A percentile compares a stretch with the other conserved stretches of the same genome.
phyloP scores from a whole-genome alignment of 2,888 invertebrate genomes.

The Nemotelus nigrinus region DNA sequence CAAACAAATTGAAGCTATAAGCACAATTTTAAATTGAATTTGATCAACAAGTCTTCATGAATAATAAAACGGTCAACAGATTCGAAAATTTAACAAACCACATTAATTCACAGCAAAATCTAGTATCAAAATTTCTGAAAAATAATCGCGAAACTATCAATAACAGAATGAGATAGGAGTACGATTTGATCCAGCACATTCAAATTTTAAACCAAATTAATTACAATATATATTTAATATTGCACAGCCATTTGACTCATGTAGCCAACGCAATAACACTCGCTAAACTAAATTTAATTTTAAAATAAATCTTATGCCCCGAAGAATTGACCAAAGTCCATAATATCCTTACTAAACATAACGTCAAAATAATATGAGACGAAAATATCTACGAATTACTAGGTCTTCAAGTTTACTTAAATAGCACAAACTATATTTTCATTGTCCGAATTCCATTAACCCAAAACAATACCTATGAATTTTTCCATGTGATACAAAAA shows the following conservation, averaged over 20 bases:
- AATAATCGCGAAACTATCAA: background rate
- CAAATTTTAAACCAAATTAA: background rate
- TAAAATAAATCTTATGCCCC: background rate
- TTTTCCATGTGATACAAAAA: background rate
- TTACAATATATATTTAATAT: background rate
- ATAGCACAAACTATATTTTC: too few species aligned
- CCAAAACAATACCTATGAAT: background rate
- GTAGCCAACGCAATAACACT: background rate
- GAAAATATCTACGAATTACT: too few species aligned
- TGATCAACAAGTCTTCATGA: background rate
- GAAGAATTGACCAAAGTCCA: background rate
- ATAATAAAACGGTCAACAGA: too few species aligned
- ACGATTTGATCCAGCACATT: background rate
- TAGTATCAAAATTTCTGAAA: background rate
- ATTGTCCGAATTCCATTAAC: too few species aligned
- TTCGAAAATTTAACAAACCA: too few species aligned
- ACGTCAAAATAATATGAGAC: background rate
- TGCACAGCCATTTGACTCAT: background rate
- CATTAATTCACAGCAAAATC: too few species aligned
- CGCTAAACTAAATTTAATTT: background rate
- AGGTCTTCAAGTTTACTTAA: too few species aligned
- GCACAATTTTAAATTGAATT: background rate
- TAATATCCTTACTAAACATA: background rate
- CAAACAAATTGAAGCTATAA: background rate
- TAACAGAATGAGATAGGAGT: background rate